Evolutionary conservation across 2,113 vertebrate genomes (phyloP).

Genomic region (Promerops cafer): DNA sequence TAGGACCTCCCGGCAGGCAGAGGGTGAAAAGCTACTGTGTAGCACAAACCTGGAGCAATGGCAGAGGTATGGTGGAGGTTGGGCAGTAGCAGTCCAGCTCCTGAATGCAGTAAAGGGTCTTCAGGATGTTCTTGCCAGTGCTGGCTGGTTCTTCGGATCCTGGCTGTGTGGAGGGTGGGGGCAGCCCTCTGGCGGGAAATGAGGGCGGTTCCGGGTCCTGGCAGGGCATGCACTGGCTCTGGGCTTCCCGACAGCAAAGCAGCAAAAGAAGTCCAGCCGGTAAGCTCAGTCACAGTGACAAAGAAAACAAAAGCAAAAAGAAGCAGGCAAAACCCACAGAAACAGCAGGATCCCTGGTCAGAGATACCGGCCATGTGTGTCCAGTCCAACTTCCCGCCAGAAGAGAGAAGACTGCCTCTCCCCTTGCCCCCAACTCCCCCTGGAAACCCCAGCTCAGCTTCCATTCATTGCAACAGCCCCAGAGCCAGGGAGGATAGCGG

Average conservation of each 20-base stretch:
- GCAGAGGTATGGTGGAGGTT: neutral
- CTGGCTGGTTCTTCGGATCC: neutral
- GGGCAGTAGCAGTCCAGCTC: neutral
- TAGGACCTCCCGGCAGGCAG: neutral
- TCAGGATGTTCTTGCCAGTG: fast-evolving
- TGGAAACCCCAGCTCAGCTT: neutral
- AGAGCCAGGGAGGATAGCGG: neutral
- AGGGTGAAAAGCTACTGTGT: neutral
- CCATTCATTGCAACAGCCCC: neutral
- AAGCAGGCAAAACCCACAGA: neutral
- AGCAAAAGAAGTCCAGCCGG: neutral
- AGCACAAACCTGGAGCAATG: neutral
- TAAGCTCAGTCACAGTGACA: neutral
- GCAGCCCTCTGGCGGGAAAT: neutral
- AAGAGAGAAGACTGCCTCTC: neutral
- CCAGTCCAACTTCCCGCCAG: neutral
- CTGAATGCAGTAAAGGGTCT: neutral
- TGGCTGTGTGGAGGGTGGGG: neutral
- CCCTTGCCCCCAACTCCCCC: neutral
- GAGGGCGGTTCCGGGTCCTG: neutral
- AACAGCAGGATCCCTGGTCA: no score
- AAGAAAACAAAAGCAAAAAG: neutral
- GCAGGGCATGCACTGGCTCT: neutral
- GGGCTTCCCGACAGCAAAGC: neutral
- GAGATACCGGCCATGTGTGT: neutral